Evolutionary conservation across 2,888 invertebrate species (phyloP).

Genomic region (Drosophila affinis): DNA sequence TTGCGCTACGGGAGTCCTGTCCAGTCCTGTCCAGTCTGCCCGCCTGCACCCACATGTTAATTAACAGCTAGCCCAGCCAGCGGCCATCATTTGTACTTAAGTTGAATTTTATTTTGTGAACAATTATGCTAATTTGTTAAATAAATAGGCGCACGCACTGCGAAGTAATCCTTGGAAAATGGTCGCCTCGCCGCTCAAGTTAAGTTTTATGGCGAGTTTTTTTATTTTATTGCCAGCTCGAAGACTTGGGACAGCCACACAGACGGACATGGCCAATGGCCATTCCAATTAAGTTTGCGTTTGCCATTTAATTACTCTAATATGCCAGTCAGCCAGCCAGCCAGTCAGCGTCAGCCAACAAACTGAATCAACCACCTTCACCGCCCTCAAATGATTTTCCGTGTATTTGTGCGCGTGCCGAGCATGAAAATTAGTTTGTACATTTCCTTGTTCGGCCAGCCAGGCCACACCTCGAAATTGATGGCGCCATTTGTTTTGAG

Average conservation of each 20-base stretch:
- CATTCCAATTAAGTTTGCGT: conserved; percentile 79
- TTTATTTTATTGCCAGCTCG: conserved; percentile 70
- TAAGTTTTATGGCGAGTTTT: conserved; percentile 76
- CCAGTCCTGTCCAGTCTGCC: conserved; percentile 12
- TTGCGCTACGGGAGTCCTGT: conserved; percentile 76
- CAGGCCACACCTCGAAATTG: conserved; percentile 72
- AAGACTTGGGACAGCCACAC: conserved; percentile 41
- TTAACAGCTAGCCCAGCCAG: conserved; percentile 51
- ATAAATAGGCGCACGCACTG: conserved; percentile 73
- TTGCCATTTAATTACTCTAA: conserved; percentile 82
- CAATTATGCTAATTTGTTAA: conserved; percentile 83
- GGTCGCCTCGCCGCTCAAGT: conserved; percentile 64
- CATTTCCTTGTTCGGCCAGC: conserved; percentile 43
- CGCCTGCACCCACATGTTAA: conserved; percentile 77
- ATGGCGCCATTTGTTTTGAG: conserved; percentile 69
- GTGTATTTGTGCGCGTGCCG: conserved; percentile 70
- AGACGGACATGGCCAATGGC: conserved; percentile 37
- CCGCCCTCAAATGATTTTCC: conserved; percentile 51
- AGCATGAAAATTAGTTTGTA: conserved; percentile 76
- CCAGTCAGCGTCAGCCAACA: conserved; percentile 32
- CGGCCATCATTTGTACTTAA: conserved; percentile 77
- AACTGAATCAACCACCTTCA: conserved; percentile 44
- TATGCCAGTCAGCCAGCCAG: conserved; percentile 48
- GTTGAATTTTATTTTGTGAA: conserved; percentile 81
- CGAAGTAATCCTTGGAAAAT: conserved; percentile 55